Conservation (phyloP, 1,140 invertebrate genomes). For the Diorhabda carinulata region DNA sequence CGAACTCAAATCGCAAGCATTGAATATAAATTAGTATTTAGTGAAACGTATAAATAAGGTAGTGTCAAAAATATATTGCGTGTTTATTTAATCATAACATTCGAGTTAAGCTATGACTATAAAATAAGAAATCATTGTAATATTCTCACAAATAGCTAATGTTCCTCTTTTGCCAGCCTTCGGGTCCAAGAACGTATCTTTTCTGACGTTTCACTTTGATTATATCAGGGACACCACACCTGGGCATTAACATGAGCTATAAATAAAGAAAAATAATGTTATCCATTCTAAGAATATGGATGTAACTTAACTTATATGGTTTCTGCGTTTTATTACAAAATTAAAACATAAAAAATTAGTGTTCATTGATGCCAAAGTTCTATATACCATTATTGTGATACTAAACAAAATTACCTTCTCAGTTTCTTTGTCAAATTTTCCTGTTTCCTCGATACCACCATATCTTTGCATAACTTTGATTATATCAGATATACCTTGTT, state of each 20-base stretch:
- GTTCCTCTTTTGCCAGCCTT: constrained; percentile 58
- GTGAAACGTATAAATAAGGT: no score
- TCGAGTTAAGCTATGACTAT: no score
- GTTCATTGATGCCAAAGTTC: no score
- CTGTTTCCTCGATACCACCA: constrained; percentile 62
- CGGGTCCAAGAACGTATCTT: constrained; percentile 54
- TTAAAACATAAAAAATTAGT: no score
- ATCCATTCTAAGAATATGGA: not conserved
- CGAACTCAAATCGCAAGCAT: no score
- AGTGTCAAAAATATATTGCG: no score
- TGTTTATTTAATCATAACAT: no score
- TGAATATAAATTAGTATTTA: no score
- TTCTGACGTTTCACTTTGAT: constrained; percentile 46
- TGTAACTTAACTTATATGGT: no score
- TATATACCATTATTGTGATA: no score
- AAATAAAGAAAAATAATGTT: constrained; percentile 17
- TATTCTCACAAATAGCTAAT: constrained; percentile 59
- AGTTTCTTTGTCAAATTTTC: constrained; percentile 58
- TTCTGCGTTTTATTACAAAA: no score
- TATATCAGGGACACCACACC: constrained; percentile 66
- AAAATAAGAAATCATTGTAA: not conserved
- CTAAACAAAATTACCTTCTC: constrained; percentile 48
- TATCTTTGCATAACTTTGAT: constrained; percentile 63
- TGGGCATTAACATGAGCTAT: constrained; percentile 57
- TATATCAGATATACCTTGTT: constrained; percentile 55